A percentile compares a stretch with the other conserved stretches of the same genome.
These are phyloP conservation scores for Polietes domitor DNA, from an alignment of 2,888 invertebrate species.

Conservation along the genomic window DNA sequence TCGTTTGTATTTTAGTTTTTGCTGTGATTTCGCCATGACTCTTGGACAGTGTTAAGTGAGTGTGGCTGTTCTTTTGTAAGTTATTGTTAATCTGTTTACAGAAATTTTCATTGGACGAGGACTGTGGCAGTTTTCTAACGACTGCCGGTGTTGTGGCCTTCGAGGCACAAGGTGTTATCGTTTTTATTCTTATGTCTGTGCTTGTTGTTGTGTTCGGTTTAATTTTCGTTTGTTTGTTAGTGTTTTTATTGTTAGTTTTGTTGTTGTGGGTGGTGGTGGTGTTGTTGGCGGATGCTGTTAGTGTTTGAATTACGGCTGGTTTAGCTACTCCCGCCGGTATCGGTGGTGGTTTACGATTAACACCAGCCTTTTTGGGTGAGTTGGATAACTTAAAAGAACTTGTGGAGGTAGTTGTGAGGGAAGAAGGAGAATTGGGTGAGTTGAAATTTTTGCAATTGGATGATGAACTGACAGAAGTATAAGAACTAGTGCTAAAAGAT, in stretches of 20 bases:
- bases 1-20: slow-evolving; percentile 39
- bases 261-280: slow-evolving; percentile 38
- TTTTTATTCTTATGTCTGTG: slow-evolving; percentile 47
- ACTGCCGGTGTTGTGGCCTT: slow-evolving; percentile 51
- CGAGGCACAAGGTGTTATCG: slow-evolving; percentile 37
- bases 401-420: slow-evolving; percentile 62
- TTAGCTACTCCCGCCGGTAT: slow-evolving; percentile 30
- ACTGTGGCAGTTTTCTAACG: slow-evolving; percentile 52
- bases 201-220: slow-evolving; percentile 30
- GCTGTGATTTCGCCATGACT: slow-evolving; percentile 59
- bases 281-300: slow-evolving; percentile 50
- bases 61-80: slow-evolving; percentile 52
- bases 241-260: slow-evolving; percentile 54
- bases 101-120: slow-evolving; percentile 63
- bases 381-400: slow-evolving; percentile 67
- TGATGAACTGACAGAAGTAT: slow-evolving; percentile 68
- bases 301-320: slow-evolving; percentile 44
- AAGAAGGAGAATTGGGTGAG: slow-evolving; percentile 53
- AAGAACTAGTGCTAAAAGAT: slow-evolving; percentile 73
- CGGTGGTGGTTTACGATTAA: slow-evolving; percentile 70
- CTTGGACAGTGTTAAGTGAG: slow-evolving; percentile 48
- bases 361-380: slow-evolving; percentile 63
- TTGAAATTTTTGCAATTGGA: slow-evolving; percentile 63
- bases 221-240: slow-evolving; percentile 53
- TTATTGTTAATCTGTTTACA: slow-evolving; percentile 37